Conservation (phyloP, 2,888 invertebrate species). For the Anoplius nigerrimus region DNA sequence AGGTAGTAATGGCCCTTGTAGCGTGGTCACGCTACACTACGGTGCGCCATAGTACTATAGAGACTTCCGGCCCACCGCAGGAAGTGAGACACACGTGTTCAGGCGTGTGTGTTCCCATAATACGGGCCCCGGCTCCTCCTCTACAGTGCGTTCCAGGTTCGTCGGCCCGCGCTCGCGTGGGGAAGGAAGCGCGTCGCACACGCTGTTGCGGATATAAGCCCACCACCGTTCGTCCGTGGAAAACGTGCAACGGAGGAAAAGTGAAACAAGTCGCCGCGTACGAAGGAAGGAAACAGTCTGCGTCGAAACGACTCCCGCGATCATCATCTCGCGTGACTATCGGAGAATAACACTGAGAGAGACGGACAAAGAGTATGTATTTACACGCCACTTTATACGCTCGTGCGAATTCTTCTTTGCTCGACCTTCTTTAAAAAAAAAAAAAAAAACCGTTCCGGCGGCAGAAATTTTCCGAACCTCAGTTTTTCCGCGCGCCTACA, state of each 20-base stretch:
- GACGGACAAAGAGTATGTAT: slow-evolving; percentile 9
- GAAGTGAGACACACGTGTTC: slow-evolving; percentile 73
- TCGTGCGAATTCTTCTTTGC: neutral
- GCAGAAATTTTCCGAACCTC: too few relatives aligned
- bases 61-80: slow-evolving; percentile 72
- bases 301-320: slow-evolving; percentile 15
- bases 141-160: slow-evolving; percentile 50
- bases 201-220: slow-evolving; percentile 12
- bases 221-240: slow-evolving; percentile 40
- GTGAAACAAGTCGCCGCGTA: slow-evolving; percentile 30
- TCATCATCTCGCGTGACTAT: too few relatives aligned
- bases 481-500: too few relatives aligned
- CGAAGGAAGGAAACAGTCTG: too few relatives aligned
- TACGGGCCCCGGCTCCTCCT: slow-evolving; percentile 46
- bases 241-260: slow-evolving; percentile 31
- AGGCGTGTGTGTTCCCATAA: slow-evolving; percentile 68
- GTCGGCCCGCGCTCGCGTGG: slow-evolving; percentile 38
- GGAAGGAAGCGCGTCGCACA: slow-evolving; percentile 39
- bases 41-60: slow-evolving; percentile 70
- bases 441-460: too few relatives aligned
- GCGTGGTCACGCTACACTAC: slow-evolving; percentile 70
- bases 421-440: too few relatives aligned
- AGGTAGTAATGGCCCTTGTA: slow-evolving; percentile 69
- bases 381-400: slow-evolving; percentile 1
- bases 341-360: slow-evolving; percentile 10